Percentiles rank a stretch among this genome's conserved stretches.
These are phyloP conservation scores for Drosophila atripex DNA, from an alignment of 2,888 invertebrate genomes.

Conservation along the genomic window DNA sequence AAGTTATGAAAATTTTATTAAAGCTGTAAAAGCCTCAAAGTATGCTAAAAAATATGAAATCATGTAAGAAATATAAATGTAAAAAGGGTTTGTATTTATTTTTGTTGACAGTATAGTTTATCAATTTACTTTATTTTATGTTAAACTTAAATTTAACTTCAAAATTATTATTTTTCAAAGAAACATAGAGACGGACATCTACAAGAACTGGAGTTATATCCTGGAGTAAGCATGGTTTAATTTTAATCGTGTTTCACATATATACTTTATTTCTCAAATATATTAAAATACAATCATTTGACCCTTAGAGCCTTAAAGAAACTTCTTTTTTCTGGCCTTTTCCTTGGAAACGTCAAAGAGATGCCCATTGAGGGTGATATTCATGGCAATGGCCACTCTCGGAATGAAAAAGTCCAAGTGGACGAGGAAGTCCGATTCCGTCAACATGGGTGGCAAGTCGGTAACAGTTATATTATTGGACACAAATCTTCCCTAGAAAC, in stretches of 20 bases:
- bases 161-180: no score
- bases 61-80: background rate
- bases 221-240: no score
- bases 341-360: constrained; percentile 51
- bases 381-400: constrained; percentile 27
- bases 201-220: no score
- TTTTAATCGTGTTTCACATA: background rate
- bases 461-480: constrained; percentile 49
- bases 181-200: no score
- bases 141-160: no score
- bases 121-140: no score
- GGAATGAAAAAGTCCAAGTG: constrained; percentile 49
- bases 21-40: constrained; percentile 6
- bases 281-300: background rate
- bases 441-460: constrained; percentile 52
- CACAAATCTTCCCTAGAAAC: constrained; percentile 37
- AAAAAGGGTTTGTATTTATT: background rate
- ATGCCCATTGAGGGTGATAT: constrained; percentile 43
- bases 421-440: constrained; percentile 48
- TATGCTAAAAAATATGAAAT: constrained; percentile 5
- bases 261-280: background rate
- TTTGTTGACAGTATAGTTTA: background rate
- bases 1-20: background rate
- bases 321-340: constrained; percentile 33
- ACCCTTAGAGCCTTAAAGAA: constrained; percentile 21